phyloP scores from a whole-genome alignment of 2,888 invertebrate species.

The Tachina fera region DNA sequence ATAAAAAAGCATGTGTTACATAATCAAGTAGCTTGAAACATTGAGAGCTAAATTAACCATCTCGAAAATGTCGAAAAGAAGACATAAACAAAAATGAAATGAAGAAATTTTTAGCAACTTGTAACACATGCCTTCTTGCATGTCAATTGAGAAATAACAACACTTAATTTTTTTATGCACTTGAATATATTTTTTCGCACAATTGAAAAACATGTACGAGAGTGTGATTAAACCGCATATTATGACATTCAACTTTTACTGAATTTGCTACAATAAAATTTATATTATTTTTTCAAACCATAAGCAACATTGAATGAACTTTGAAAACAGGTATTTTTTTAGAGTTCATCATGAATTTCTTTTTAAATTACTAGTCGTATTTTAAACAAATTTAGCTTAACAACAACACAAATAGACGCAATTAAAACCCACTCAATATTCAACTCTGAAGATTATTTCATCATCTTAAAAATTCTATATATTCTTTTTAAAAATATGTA shows the following conservation, averaged over 20 bases:
- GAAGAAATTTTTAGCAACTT: too few species aligned
- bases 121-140: too few species aligned
- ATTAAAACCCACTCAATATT: slow-evolving; percentile 31
- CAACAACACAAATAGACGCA: slow-evolving; percentile 9
- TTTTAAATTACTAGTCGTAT: slow-evolving; percentile 49
- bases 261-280: slow-evolving; percentile 2
- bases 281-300: background rate
- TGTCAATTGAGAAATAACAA: too few species aligned
- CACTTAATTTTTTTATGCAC: too few species aligned
- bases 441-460: background rate
- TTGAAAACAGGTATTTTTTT: slow-evolving; percentile 50
- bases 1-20: too few species aligned
- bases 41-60: too few species aligned
- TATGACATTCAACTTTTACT: slow-evolving; percentile 9
- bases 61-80: too few species aligned
- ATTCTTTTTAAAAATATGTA: background rate
- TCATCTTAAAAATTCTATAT: background rate
- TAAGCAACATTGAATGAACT: background rate
- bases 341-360: slow-evolving; percentile 29
- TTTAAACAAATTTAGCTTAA: slow-evolving; percentile 32
- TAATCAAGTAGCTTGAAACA: too few species aligned
- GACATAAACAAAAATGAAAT: too few species aligned
- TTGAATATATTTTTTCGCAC: background rate
- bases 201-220: background rate
- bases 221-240: background rate